Evolutionary conservation across 2,888 invertebrate genomes (phyloP).

Genomic region (Temnothorax unifasciatus): DNA sequence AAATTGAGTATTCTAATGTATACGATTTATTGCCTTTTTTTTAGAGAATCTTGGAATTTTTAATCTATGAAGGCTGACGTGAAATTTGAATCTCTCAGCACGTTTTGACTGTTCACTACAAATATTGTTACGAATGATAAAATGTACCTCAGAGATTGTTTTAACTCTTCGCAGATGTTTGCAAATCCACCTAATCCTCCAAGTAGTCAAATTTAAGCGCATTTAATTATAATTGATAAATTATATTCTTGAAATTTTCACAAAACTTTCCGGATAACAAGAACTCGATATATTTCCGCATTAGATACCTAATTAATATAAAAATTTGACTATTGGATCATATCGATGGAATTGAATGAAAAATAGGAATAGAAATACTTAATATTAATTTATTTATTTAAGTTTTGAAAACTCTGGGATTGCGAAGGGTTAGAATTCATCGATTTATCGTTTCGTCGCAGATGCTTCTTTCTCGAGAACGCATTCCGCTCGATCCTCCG

Average conservation of each 20-base stretch:
- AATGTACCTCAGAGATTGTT: not conserved
- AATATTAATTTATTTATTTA: not conserved
- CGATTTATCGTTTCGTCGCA: not conserved
- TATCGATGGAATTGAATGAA: not conserved
- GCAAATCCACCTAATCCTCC: too few species aligned
- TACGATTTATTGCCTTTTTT: too few species aligned
- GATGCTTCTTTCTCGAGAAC: not conserved
- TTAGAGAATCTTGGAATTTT: not conserved
- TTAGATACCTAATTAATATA: not conserved
- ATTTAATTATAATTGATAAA: not conserved
- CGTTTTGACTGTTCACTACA: not conserved
- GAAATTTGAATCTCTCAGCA: not conserved
- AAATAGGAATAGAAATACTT: not conserved
- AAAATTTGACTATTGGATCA: not conserved
- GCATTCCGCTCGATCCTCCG: constrained; percentile 8
- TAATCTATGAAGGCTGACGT: not conserved
- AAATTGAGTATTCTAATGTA: not conserved
- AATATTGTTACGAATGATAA: not conserved
- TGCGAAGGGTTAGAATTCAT: not conserved
- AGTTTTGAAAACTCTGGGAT: not conserved
- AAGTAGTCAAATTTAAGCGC: too few species aligned
- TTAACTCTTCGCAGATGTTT: not conserved
- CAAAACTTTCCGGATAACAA: not conserved
- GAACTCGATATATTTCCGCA: not conserved
- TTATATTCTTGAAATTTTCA: not conserved